A percentile compares a stretch with the other conserved stretches of the same genome.
Evolutionary conservation across 2,113 vertebrate species (phyloP).

Genomic region (Sialia sialis): DNA sequence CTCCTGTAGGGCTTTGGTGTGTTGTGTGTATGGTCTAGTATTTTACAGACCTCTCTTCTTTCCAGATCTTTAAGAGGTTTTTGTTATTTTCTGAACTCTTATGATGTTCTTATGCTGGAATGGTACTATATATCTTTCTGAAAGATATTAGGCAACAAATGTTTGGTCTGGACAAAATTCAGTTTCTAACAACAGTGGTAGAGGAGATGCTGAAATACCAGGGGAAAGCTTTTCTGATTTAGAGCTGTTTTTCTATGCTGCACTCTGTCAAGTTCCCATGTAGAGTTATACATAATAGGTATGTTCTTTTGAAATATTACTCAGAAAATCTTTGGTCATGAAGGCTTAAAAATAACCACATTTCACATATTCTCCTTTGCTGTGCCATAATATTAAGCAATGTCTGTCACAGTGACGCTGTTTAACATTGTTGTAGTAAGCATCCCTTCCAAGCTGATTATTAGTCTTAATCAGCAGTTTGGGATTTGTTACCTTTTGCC

Average conservation of each 20-base stretch:
- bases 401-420: background rate
- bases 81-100: background rate
- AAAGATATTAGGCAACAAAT: background rate
- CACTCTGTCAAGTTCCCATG: background rate
- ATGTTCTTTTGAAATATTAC: background rate
- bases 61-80: background rate
- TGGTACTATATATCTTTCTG: background rate
- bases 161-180: background rate
- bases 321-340: background rate
- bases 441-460: background rate
- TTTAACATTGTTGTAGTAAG: background rate
- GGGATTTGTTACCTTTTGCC: constrained; percentile 5
- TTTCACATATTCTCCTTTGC: background rate
- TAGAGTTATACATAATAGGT: background rate
- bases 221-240: background rate
- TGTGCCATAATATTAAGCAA: background rate
- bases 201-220: background rate
- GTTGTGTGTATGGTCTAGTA: accelerated
- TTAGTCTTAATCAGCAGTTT: background rate
- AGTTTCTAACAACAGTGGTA: background rate
- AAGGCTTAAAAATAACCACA: background rate
- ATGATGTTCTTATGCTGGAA: background rate
- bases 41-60: background rate
- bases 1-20: background rate
- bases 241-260: background rate